Evolutionary conservation across 2,113 vertebrate genomes (phyloP).

Genomic region (Bettongia penicillata): DNA sequence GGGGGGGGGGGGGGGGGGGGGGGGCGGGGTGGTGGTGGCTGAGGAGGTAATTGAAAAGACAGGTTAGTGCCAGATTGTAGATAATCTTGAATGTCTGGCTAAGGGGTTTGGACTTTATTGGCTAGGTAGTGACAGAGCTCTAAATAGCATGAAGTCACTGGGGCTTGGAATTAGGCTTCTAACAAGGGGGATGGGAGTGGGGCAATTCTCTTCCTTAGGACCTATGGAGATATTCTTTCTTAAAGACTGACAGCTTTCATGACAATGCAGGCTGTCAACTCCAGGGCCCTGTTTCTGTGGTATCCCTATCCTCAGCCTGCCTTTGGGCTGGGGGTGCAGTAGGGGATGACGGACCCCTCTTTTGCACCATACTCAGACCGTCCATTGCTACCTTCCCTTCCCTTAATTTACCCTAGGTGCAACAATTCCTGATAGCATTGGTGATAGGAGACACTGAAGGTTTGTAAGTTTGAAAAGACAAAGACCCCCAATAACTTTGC

Average conservation of each 20-base stretch:
- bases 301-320: not conserved
- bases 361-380: not conserved
- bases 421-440: not conserved
- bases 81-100: not conserved
- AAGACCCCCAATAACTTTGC: not conserved
- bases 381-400: not conserved
- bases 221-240: not conserved
- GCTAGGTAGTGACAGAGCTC: not conserved
- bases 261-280: too few species aligned
- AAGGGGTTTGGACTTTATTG: not conserved
- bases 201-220: not conserved
- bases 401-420: not conserved
- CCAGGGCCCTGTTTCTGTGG: not conserved
- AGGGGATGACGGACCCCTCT: not conserved
- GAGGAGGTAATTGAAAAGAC: too few species aligned
- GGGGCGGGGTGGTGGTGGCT: too few species aligned
- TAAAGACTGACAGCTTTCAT: not conserved
- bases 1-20: too few species aligned
- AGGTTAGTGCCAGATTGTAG: not conserved
- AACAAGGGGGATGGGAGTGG: not conserved
- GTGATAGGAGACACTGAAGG: not conserved
- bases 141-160: not conserved
- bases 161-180: not conserved
- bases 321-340: not conserved
- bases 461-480: not conserved